Evolutionary conservation across 1,140 invertebrate genomes (phyloP), one percentile per base, ranked within the genome.

Genomic region (Carcinoscorpius rotundicauda): DNA sequence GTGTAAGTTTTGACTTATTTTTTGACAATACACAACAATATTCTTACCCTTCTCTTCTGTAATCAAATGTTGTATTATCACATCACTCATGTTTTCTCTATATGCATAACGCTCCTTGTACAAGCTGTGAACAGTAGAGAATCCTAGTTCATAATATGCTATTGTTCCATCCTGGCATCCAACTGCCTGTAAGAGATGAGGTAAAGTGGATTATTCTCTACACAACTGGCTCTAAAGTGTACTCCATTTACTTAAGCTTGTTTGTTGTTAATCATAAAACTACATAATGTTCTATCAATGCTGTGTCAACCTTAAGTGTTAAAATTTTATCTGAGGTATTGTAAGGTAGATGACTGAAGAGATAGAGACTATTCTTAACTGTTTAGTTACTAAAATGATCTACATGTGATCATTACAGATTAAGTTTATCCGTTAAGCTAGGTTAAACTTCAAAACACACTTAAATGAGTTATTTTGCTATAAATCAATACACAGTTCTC

Each of bases 21-120:
- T 68, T 10, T 61, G 4, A 68, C 11, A 5, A 29, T 29, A 29
- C 29, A 29, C 29, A 29, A 29, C n/a, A 55, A 55, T 8, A 8
- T 6, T 6, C 53, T n/a, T 55, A 55, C 77, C 78, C 83, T 96
- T 97, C 74, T 95, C 89, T 69, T 96, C 92, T 0, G 89, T 91
- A 49, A 94, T 84, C 48, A 99, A 81, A 80, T 99, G 91, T 72
- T 99, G 96, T 73, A 99, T 93, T 67, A 98, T 93, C 29, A 99
- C 92, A 80, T 99, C 97, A 10, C 94, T 98, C 93, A 98, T 96
- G 75, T 97, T 96, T 76, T 98, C 94, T 66, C 97, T 83, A 75
- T 80, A 87, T 4, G 95, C 95, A 77, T 99, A 99, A 70, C 91
- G 82, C 72, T 98, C 94, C 62, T 85, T 85, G 75, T 96, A 97